Base-by-base conservation (phyloP, 2,113 vertebrate genomes). In the Cryptotis parvus region DNA sequence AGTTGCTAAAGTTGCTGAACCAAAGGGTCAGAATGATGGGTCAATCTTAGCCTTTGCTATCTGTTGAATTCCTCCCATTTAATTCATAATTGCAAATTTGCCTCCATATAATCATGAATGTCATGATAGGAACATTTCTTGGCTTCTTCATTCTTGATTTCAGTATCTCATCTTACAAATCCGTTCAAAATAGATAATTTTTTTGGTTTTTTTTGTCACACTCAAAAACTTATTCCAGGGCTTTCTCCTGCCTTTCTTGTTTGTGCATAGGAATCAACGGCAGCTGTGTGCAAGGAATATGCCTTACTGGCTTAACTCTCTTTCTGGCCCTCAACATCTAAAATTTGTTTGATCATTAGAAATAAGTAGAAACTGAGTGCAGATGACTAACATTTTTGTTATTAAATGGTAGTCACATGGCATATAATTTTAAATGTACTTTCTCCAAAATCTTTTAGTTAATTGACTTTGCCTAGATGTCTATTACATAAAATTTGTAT, bases 401-500 rank as follows among this genome's bases (percentile, higher is more conserved):
- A 68, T 55, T 84, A 94, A 82, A 11, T 22, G 68, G 37, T 39
- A 75, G 29, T 58, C 69, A 49, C 79, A 24, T 55, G 20, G 79
- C 70, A n/a, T 68, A 3, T 75, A 37, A 83, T 85, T 86, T 85
- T 45, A 93, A 91, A 45, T 66, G 39, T 31, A 12, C 70, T 79
- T 79, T 87, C 65, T 74, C 29, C 29, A 12, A 63, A 78, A 82
- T 68, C 16, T 87, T 92, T 91, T 87, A 41, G n/a, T 61, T 91
- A 52, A 72, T 63, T 84, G 68, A 74, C 52, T 93, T 88, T 75
- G 41, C 16, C 84, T 68, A 82, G 41, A 66, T 75, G 2, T 70
- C 18, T 69, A 31, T 58, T 91, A 72, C 9, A 52, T 91, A 55
- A 87, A 75, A 35, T 92, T 58, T 92, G 31, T 66, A 75, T 86